A percentile compares a stretch with the other conserved stretches of the same genome.
phyloP scores from a whole-genome alignment of 2,113 vertebrate species.

The Cercopithecus mona region DNA sequence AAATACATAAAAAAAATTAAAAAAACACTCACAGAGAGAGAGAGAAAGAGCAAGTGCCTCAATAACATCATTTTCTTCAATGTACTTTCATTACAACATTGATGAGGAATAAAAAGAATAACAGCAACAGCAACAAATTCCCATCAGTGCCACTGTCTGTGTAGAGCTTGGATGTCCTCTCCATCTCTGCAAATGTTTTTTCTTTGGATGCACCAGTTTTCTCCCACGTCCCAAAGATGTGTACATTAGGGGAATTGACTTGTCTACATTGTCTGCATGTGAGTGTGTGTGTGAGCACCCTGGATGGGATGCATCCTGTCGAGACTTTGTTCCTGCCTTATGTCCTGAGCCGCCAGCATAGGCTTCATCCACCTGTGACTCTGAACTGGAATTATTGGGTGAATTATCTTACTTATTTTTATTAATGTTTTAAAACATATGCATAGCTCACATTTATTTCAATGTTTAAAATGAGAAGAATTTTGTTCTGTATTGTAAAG shows the following conservation, averaged over 20 bases:
- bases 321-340: background rate
- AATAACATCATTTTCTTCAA: background rate
- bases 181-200: background rate
- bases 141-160: background rate
- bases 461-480: background rate
- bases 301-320: background rate
- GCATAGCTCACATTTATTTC: background rate
- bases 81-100: background rate
- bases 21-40: no score
- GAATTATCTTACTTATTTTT: background rate
- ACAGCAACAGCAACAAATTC: background rate
- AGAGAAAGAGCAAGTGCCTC: background rate
- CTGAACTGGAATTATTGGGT: background rate
- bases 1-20: no score
- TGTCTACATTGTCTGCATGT: background rate
- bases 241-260: background rate
- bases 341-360: background rate
- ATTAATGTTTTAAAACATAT: background rate
- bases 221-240: background rate
- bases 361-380: background rate
- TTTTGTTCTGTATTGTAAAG: background rate
- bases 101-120: background rate
- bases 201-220: background rate
- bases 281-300: background rate
- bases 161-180: background rate